phyloP scores from a whole-genome alignment of 1,140 invertebrate genomes.

The Ditylenchus dipsaci region DNA sequence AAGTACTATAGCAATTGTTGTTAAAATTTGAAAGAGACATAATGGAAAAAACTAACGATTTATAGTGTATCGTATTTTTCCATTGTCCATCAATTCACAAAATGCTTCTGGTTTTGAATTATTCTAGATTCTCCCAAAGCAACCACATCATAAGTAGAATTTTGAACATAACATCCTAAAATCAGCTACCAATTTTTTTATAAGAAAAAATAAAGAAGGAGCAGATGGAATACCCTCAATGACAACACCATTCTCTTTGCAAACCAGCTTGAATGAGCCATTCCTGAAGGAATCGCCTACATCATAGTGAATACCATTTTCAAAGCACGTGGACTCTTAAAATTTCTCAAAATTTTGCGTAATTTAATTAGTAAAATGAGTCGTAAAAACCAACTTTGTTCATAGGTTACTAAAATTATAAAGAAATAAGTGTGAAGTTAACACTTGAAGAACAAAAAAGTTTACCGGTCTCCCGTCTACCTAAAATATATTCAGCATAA shows the following conservation, averaged over 20 bases:
- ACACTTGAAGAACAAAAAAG: too few relatives aligned
- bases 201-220: not conserved
- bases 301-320: conserved; percentile 56
- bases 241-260: conserved; percentile 46
- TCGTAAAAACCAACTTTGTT: conserved; percentile 43
- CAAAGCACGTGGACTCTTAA: conserved; percentile 56
- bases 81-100: conserved; percentile 47
- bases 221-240: conserved; percentile 36
- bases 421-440: too few relatives aligned
- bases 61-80: conserved; percentile 54
- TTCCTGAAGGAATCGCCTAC: conserved; percentile 55
- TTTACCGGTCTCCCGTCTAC: too few relatives aligned
- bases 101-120: conserved; percentile 46
- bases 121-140: conserved; percentile 51
- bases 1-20: conserved; percentile 43
- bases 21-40: not conserved
- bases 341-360: not conserved
- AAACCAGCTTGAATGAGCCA: conserved; percentile 54
- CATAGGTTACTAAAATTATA: conserved; percentile 45
- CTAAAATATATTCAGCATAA: too few relatives aligned
- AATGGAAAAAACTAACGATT: conserved; percentile 33
- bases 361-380: conserved; percentile 5
- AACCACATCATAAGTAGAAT: conserved; percentile 43
- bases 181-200: not conserved
- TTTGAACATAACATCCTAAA: conserved; percentile 53